These are phyloP conservation scores for Acrobasis suavella DNA, from an alignment of 2,888 invertebrate genomes.

Conservation along the genomic window DNA sequence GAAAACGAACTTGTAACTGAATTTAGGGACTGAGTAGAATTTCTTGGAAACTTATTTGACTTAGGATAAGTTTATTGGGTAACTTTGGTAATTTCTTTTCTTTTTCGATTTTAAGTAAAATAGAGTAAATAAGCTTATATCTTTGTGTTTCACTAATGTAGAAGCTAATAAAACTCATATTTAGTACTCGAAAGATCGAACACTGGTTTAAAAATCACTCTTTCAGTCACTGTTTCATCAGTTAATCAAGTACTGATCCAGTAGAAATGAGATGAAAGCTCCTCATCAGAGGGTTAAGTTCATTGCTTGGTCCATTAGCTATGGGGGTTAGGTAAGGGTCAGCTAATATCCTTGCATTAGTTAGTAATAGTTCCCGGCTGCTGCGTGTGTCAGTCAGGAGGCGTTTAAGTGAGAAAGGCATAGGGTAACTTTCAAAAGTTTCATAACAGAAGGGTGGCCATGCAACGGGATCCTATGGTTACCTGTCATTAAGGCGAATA, in stretches of 20 bases:
- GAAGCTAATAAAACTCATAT: too few relatives aligned
- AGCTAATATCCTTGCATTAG: slow-evolving; percentile 9
- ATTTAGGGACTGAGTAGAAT: not conserved
- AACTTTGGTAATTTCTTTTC: not conserved
- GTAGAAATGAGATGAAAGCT: slow-evolving; percentile 21
- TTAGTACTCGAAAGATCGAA: too few relatives aligned
- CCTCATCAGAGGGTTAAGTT: slow-evolving; percentile 11
- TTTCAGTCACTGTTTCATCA: not conserved
- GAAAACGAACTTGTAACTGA: not conserved
- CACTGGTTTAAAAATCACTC: too few relatives aligned
- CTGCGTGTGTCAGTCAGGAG: not conserved
- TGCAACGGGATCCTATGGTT: too few relatives aligned
- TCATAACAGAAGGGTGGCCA: not conserved
- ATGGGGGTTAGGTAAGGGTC: slow-evolving; percentile 4
- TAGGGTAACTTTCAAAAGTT: not conserved
- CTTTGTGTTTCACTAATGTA: too few relatives aligned
- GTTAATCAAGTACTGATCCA: slow-evolving; percentile 5
- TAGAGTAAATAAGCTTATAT: not conserved
- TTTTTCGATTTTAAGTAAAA: not conserved
- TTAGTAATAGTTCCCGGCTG: not conserved
- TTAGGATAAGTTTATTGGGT: not conserved
- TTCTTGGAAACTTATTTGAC: not conserved
- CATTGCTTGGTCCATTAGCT: slow-evolving; percentile 19
- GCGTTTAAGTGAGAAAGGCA: too few relatives aligned
- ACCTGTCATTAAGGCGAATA: too few relatives aligned